Evolutionary conservation across 1,140 invertebrate species (phyloP).

Genomic region (Teleogryllus occipitalis): DNA sequence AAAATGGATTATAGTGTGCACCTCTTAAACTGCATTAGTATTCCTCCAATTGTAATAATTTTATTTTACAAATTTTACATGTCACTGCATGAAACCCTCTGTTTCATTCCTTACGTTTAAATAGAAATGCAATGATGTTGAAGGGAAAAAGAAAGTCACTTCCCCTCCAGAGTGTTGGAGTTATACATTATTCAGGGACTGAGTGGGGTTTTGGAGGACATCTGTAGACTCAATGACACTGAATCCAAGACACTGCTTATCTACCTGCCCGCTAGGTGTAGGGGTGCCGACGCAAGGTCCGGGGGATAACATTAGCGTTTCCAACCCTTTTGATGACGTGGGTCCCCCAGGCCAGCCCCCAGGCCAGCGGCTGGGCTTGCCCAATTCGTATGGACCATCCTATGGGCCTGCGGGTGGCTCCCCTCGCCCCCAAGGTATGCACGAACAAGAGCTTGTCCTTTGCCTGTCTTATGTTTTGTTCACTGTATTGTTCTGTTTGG

Average conservation of each 20-base stretch:
- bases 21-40: too few relatives aligned
- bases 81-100: too few relatives aligned
- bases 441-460: conserved; percentile 1
- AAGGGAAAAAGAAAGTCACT: too few relatives aligned
- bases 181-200: background rate
- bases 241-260: conserved; percentile 15
- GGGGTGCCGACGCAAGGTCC: conserved; percentile 30
- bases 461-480: background rate
- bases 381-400: conserved; percentile 23
- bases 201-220: background rate
- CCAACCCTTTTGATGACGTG: conserved; percentile 72
- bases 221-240: background rate
- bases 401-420: conserved; percentile 19
- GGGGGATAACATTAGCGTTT: conserved; percentile 66
- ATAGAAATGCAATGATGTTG: too few relatives aligned
- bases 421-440: conserved; percentile 21
- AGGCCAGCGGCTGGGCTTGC: conserved; percentile 32
- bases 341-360: conserved; percentile 44
- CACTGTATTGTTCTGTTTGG: too few relatives aligned
- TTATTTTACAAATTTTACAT: too few relatives aligned
- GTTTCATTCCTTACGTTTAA: too few relatives aligned
- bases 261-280: conserved; percentile 29
- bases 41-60: too few relatives aligned
- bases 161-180: too few relatives aligned
- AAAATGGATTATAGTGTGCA: too few relatives aligned